A percentile compares a stretch with the other conserved stretches of the same genome.
Evolutionary conservation across 92 coral and sea anemone species (phyloP).

Genomic region (Epizoanthus rinbou): DNA sequence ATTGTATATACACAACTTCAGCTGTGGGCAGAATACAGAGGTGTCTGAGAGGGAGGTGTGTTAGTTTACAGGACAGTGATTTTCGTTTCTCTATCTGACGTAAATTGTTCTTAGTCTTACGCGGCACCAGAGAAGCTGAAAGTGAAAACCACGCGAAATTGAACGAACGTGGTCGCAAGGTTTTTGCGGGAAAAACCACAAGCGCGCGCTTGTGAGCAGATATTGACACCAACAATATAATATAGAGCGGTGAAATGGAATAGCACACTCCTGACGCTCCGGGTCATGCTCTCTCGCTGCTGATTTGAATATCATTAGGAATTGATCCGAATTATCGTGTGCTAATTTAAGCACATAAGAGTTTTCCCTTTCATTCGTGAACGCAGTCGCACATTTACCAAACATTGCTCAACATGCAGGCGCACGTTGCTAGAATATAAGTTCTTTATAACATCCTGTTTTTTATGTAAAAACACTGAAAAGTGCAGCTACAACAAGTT

Average conservation of each 20-base stretch:
- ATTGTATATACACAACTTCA: neutral
- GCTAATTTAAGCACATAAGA: constrained; percentile 6
- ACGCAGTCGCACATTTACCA: neutral
- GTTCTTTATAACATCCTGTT: too few relatives aligned
- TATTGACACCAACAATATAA: neutral
- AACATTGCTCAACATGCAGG: neutral
- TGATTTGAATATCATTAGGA: constrained; percentile 20
- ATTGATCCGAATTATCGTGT: constrained; percentile 9
- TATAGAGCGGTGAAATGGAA: constrained; percentile 7
- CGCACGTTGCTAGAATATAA: neutral
- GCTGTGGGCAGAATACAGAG: neutral
- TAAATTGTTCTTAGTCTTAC: neutral
- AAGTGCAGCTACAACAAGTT: neutral
- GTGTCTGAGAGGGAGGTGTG: neutral
- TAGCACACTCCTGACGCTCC: neutral
- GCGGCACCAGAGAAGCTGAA: neutral
- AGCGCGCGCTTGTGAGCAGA: constrained; percentile 15
- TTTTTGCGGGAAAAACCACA: neutral
- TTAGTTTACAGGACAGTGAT: neutral
- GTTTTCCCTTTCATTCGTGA: constrained; percentile 5
- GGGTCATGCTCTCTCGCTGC: constrained; percentile 28
- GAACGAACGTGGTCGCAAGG: too few relatives aligned
- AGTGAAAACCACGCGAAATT: too few relatives aligned
- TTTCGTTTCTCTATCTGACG: neutral
- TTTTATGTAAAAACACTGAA: neutral